Evolutionary conservation across 2,797 vertebrate species (phyloP), one percentile per base, ranked within the genome.

Genomic region (Micropoecilia bifurca): DNA sequence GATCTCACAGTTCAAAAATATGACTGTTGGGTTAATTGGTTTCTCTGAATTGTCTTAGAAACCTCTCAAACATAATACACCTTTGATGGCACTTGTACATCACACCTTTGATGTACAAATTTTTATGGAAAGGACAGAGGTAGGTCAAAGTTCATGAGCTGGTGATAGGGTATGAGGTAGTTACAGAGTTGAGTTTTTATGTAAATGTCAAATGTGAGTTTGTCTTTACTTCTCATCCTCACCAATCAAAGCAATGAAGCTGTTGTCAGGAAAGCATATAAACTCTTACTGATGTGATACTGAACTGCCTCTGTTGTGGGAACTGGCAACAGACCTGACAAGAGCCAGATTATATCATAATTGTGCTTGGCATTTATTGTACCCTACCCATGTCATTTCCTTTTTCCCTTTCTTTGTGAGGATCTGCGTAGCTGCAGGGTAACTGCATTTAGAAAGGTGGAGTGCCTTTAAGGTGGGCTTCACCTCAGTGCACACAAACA

Each of bases 391-490:
- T 0, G 47, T 50, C 12, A 73, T 13, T 41, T 45, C 69, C 0
- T 30, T 78, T 76, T 39, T 69, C 6, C 71, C 71, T 66, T 50
- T 80, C 75, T 79, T 87, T 88, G 77, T 79, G 76, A 61, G 25
- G n/a, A 36, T 14, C 12, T 53, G 30, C 66, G 18, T 77, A 84
- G 75, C 82, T 86, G 47, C 78, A 45, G 88, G 87, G 53, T 80
- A 78, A 75, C 74, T 71, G 39, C 50, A 76, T 82, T 79, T 50
- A 78, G 73, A 63, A 83, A 87, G 28, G 50, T 55, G 68, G 76
- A 83, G 79, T 69, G 41, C 73, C 75, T 86, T 86, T 80, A 28
- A 69, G 85, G 53, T 79, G 78, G 36, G 74, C 77, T 86, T 83
- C 61, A 73, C 78, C 78, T 88, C 85, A 79, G 71, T 43, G 18